A percentile compares a stretch with the other conserved stretches of the same genome.
Evolutionary conservation across 2,888 invertebrate genomes (phyloP).

Genomic region (Tenthredo distinguenda): DNA sequence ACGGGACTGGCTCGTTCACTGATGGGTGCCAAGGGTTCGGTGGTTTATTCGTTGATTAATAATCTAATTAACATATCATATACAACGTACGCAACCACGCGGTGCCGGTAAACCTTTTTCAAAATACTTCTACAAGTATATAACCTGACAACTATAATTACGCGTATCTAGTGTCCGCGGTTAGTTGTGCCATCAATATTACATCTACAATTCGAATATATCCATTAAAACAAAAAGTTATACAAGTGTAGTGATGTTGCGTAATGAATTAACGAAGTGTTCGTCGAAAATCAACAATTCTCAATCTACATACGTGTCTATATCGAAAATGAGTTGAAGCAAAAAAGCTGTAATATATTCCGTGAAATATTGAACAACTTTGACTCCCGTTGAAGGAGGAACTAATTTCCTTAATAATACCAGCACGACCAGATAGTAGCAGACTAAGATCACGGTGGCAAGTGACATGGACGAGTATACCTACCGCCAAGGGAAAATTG

Average conservation of each 20-base stretch:
- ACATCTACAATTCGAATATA: background rate
- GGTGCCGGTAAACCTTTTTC: constrained; percentile 14
- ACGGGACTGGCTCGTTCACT: constrained; percentile 71
- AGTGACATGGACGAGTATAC: constrained; percentile 27
- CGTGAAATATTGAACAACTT: background rate
- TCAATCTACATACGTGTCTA: background rate
- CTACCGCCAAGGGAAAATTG: constrained; percentile 64
- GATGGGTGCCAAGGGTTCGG: constrained; percentile 64
- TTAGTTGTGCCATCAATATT: background rate
- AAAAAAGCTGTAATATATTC: background rate
- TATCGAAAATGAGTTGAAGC: background rate
- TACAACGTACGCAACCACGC: background rate
- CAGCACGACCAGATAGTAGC: background rate
- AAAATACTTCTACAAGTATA: constrained; percentile 9
- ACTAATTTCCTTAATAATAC: background rate
- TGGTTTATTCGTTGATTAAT: constrained; percentile 45
- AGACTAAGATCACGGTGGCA: constrained; percentile 23
- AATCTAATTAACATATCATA: constrained; percentile 44
- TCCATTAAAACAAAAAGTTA: background rate
- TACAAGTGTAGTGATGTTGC: constrained; percentile 12
- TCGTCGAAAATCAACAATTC: constrained; percentile 5
- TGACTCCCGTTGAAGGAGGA: background rate
- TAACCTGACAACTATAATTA: background rate
- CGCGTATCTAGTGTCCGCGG: background rate
- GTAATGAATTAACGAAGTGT: constrained; percentile 16